A percentile compares a stretch with the other conserved stretches of the same genome.
Evolutionary conservation across 2,113 vertebrate genomes (phyloP).

Genomic region (Saccopteryx leptura): DNA sequence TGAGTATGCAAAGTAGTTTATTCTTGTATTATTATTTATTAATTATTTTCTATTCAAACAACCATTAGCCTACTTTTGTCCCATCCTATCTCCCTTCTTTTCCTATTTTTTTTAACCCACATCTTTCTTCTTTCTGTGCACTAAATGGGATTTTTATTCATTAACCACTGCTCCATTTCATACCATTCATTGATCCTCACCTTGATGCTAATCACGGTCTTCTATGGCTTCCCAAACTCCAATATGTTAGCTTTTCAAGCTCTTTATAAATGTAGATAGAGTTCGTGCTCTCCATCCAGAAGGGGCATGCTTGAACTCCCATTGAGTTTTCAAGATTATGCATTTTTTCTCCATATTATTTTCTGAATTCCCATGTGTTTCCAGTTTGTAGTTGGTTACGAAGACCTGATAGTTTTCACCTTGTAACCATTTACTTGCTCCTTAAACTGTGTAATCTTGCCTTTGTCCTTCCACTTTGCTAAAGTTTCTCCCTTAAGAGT

Average conservation of each 20-base stretch:
- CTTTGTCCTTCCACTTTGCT: neutral
- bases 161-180: neutral
- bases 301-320: neutral
- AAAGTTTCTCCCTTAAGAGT: constrained; percentile 30
- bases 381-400: neutral
- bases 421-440: neutral
- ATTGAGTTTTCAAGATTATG: neutral
- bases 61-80: neutral
- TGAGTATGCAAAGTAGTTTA: neutral
- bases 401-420: neutral
- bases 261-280: neutral
- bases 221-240: neutral
- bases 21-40: neutral
- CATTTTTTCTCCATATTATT: neutral
- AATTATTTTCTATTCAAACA: neutral
- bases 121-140: neutral
- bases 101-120: neutral
- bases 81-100: neutral
- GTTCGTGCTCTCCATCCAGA: neutral
- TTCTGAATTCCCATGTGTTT: neutral
- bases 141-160: neutral
- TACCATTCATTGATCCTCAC: neutral
- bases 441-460: neutral
- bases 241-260: neutral
- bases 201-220: neutral